Percentiles rank a stretch among this genome's conserved stretches.
Conservation (phyloP, 2,797 vertebrate genomes). For the Chromobotia macracanthus region DNA sequence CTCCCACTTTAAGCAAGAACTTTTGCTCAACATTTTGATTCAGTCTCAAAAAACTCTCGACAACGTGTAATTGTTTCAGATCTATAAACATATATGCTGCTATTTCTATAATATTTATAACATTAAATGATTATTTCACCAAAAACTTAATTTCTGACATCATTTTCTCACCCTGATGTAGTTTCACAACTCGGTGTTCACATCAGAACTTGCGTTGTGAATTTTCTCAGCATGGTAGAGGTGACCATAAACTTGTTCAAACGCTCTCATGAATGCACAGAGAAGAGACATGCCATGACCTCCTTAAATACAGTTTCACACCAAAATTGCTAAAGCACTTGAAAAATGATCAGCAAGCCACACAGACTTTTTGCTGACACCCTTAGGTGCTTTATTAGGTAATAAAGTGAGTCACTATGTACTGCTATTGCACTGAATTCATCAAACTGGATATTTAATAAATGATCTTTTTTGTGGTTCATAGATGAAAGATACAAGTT, state of each 20-base stretch:
- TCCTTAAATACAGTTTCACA: neutral
- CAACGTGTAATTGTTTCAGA: no score
- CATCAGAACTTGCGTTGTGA: no score
- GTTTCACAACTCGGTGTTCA: no score
- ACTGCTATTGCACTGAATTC: neutral
- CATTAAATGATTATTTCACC: neutral
- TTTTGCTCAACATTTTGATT: no score
- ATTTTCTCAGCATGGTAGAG: no score
- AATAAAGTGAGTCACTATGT: neutral
- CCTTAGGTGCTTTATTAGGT: neutral
- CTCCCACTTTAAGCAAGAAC: neutral
- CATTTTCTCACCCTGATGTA: neutral
- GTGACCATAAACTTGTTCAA: neutral
- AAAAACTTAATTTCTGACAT: neutral
- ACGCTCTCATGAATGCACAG: slow-evolving; percentile 3
- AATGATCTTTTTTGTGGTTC: no score
- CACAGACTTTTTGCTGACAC: neutral
- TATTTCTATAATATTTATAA: no score
- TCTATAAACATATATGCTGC: no score
- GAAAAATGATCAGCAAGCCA: no score
- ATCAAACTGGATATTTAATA: neutral
- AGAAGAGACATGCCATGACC: neutral
- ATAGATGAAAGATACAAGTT: no score
- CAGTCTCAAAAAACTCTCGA: no score
- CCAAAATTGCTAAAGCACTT: no score